These are phyloP conservation scores for Euclidia mi DNA, from an alignment of 2,888 invertebrate species.

Conservation along the genomic window DNA sequence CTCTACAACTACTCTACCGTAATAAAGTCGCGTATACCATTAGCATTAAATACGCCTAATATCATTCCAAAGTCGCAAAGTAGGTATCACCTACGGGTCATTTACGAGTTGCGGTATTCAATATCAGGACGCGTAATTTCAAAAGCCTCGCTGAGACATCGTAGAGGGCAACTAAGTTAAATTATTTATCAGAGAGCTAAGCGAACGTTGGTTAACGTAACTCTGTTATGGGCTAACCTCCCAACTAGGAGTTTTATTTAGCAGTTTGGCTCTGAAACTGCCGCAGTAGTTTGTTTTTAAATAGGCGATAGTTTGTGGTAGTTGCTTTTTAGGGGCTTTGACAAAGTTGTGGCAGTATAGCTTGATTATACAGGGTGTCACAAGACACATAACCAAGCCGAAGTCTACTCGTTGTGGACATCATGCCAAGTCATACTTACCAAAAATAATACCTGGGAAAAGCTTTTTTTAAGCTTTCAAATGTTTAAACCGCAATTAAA, in stretches of 20 bases:
- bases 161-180: conserved; percentile 30
- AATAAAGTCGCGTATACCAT: too few relatives aligned
- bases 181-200: conserved; percentile 44
- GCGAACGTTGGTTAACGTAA: conserved; percentile 18
- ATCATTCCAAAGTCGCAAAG: background rate
- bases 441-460: too few relatives aligned
- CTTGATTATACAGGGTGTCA: too few relatives aligned
- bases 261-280: conserved; percentile 24
- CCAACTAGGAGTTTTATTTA: conserved; percentile 28
- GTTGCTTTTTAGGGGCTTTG: too few relatives aligned
- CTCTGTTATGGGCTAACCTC: conserved; percentile 19
- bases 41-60: background rate
- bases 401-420: too few relatives aligned
- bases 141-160: background rate
- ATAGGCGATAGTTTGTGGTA: too few relatives aligned
- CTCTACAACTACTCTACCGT: too few relatives aligned
- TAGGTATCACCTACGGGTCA: background rate
- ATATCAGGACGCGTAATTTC: conserved; percentile 1
- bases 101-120: background rate
- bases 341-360: too few relatives aligned
- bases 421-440: too few relatives aligned
- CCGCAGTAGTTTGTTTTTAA: background rate
- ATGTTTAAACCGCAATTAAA: too few relatives aligned
- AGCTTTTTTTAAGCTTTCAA: too few relatives aligned
- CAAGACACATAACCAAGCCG: too few relatives aligned